Evolutionary conservation across 2,888 invertebrate species (phyloP).

Genomic region (Drosophila sordidula): DNA sequence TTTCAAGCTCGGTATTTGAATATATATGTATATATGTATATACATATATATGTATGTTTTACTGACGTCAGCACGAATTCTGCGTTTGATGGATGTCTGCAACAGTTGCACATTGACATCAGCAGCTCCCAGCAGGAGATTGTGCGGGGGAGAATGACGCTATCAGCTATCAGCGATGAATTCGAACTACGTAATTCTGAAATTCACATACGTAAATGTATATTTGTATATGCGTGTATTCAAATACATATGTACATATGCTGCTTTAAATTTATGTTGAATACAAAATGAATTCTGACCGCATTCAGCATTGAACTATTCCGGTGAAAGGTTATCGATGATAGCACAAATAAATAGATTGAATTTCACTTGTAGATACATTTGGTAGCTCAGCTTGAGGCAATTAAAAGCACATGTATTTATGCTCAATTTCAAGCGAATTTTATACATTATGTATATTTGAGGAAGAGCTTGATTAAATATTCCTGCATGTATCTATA

Average conservation of each 20-base stretch:
- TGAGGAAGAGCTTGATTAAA: no score
- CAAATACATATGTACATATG: no score
- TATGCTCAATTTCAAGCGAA: neutral
- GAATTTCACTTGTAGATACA: slow-evolving; percentile 26
- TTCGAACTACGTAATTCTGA: neutral
- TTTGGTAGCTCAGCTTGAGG: neutral
- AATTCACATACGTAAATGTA: neutral
- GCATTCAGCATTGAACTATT: slow-evolving; percentile 69
- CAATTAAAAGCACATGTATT: slow-evolving; percentile 8
- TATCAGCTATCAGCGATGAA: slow-evolving; percentile 1
- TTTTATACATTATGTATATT: no score
- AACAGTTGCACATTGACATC: neutral
- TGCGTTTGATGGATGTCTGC: neutral
- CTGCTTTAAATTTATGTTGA: slow-evolving; percentile 13
- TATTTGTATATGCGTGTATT: neutral
- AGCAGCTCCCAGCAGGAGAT: neutral
- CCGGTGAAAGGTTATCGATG: slow-evolving; percentile 61
- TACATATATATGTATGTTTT: no score
- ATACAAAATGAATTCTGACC: slow-evolving; percentile 49
- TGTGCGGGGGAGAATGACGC: neutral
- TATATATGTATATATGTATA: neutral
- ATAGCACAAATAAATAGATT: slow-evolving; percentile 13
- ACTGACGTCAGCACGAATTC: no score
- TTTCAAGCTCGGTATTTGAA: no score
- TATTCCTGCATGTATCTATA: no score